Base-by-base conservation (phyloP, 1,140 invertebrate genomes). In the Tetraneura akinire region DNA sequence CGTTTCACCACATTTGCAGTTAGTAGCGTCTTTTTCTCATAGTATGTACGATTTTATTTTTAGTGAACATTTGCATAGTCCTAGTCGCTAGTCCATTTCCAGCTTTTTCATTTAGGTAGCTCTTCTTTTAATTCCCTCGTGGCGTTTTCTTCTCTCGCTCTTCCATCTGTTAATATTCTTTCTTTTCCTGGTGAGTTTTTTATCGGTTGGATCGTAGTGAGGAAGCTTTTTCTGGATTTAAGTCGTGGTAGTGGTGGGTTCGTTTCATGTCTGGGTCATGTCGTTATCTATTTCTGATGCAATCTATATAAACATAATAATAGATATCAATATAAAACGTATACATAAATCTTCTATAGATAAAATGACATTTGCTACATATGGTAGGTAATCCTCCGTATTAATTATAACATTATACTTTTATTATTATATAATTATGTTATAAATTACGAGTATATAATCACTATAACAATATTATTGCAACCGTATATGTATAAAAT, bases 221-320 rank as follows among this genome's bases (percentile, higher is more conserved):
- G 45, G 42, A 70, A 47, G 11, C 42, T 47, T 26, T 70, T 70
- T 26, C n/a, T 47, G 11, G 21, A 70, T 37, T 64, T 42, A 70
- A 18, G n/a, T 70, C 21, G 21, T 47, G n/a, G 45, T 70, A 23
- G 42, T 2, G 21, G 10, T 70, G 29, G 42, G 3, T 70, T 26
- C 14, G 47, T 70, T 49, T 1, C 16, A 37, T 70, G 16, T 14
- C 51, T 21, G 51, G 74, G 37, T 26, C 45, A 13, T 70, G 42
- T 49, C 18, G 21, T 62, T 80, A 16, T 80, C 66, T 55, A 80
- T 71, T 29, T 73, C n/a, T 70, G 66, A 64, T 57, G 66, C 29
- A 23, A 49, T 66, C 23, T 64, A n/a, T n/a, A n/a, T n/a, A n/a
- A n/a, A n/a, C n/a, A n/a, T n/a, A n/a, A n/a, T n/a, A n/a, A n/a